These are phyloP conservation scores for Alcis repandata DNA, from an alignment of 2,888 invertebrate species.

Conservation along the genomic window DNA sequence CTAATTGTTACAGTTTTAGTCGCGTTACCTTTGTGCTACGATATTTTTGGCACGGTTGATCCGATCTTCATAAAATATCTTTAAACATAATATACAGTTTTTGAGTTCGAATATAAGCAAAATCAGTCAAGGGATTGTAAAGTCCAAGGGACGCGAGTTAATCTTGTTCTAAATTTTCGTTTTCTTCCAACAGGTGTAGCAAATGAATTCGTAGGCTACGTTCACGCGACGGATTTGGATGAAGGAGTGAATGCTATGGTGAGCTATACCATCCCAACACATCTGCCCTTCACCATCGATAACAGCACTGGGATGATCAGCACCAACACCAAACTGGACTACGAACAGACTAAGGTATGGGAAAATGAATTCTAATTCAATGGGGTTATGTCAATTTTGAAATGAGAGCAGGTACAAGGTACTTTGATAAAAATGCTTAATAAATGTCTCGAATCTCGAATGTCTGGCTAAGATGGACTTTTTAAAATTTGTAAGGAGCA, in stretches of 20 bases:
- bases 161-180: not conserved
- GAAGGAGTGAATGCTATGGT: constrained; percentile 94
- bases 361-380: not conserved
- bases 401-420: too few species aligned
- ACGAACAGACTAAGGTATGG: constrained; percentile 91
- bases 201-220: constrained; percentile 90
- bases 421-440: too few species aligned
- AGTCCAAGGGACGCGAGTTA: not conserved
- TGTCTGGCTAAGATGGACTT: too few species aligned
- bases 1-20: too few species aligned
- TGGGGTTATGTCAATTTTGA: too few species aligned
- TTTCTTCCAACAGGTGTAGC: constrained; percentile 67
- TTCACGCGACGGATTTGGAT: constrained; percentile 94
- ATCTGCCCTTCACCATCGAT: constrained; percentile 93
- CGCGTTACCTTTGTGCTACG: too few species aligned
- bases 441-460: too few species aligned
- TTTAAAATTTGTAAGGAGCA: too few species aligned
- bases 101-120: not conserved
- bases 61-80: too few species aligned
- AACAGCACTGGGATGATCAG: constrained; percentile 92
- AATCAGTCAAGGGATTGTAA: not conserved
- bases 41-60: too few species aligned
- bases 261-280: constrained; percentile 92
- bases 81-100: too few species aligned
- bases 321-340: constrained; percentile 92